Conservation (phyloP, 2,113 vertebrate species). For the Etheostoma cragini region DNA sequence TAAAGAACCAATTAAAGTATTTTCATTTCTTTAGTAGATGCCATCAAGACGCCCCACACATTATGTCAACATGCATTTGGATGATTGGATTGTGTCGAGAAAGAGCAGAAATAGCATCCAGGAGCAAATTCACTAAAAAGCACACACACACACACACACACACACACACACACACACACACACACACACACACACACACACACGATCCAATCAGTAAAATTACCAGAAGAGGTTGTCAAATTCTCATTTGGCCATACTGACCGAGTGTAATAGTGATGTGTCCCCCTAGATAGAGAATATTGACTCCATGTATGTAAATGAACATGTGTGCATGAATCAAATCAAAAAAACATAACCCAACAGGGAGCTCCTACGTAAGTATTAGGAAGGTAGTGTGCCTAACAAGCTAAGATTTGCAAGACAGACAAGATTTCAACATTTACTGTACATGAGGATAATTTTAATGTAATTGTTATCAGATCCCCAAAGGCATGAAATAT, state of each 20-base stretch:
- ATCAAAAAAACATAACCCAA: neutral
- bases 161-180: too few species aligned
- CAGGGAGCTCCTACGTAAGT: neutral
- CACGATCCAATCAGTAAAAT: slow-evolving; percentile 23
- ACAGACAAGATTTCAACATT: neutral
- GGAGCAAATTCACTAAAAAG: neutral
- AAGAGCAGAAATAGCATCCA: slow-evolving; percentile 19
- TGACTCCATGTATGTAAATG: slow-evolving; percentile 6
- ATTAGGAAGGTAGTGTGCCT: neutral
- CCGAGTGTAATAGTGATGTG: neutral
- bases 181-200: neutral
- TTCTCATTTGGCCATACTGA: slow-evolving; percentile 7
- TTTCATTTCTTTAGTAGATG: slow-evolving; percentile 28
- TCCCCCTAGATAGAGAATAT: neutral
- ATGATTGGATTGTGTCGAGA: slow-evolving; percentile 26
- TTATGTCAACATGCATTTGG: neutral
- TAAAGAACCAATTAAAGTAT: slow-evolving; percentile 13
- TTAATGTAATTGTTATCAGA: neutral
- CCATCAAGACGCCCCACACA: slow-evolving; percentile 6
- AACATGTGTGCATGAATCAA: slow-evolving; percentile 10
- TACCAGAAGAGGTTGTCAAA: slow-evolving; percentile 11
- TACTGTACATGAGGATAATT: neutral
- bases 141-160: neutral
- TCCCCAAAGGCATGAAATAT: neutral
- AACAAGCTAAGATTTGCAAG: neutral